Base-by-base conservation (phyloP, 2,797 vertebrate species). In the Hoplostethus mediterraneus region DNA sequence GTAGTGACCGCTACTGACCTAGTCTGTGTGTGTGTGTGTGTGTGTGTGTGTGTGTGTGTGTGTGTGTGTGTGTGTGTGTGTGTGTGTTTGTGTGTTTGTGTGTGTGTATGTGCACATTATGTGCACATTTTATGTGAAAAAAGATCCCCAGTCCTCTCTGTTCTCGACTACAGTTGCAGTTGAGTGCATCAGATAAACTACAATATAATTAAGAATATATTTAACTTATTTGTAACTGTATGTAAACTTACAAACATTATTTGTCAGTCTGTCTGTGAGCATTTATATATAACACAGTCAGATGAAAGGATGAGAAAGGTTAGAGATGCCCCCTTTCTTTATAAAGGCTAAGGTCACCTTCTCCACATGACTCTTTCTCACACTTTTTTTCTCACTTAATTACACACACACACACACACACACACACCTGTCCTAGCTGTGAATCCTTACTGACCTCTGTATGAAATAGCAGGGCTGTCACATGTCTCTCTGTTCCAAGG, bases 391-490 rank as follows among this genome's bases (percentile, higher is more conserved):
- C 75, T 75, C 77, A 73, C 63, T 61, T 71, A 77, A 73, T 65
- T 72, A 75, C 69, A 16, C 33, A 57, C 38, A 4, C 59, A 70
- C 67, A 36, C 9, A 38, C 56, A 60, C 17, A 52, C 56, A 70
- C 56, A 70, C 71, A 62, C 79, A 64, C 80, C 68, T 66, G 68
- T 76, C 66, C 51, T 64, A 57, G 81, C 71, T 88, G 79, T 77
- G 83, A 90, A 92, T 88, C 82, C 84, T 73, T 12, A 64, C 63
- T 87, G 89, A 90, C 89, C 88, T 88, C 89, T 86, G 67, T 60
- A 58, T 83, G 61, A 63, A 82, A 81, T 68, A 86, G 75, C 81
- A 67, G 70, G 59, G 61, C 47, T 69, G 81, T 84, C 85, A 77
- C 81, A 75, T 89, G 67, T 56, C 61, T 61, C 61, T 73, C 64